These are phyloP conservation scores for Clarias fuscus DNA, from an alignment of 2,797 vertebrate species.

Conservation along the genomic window DNA sequence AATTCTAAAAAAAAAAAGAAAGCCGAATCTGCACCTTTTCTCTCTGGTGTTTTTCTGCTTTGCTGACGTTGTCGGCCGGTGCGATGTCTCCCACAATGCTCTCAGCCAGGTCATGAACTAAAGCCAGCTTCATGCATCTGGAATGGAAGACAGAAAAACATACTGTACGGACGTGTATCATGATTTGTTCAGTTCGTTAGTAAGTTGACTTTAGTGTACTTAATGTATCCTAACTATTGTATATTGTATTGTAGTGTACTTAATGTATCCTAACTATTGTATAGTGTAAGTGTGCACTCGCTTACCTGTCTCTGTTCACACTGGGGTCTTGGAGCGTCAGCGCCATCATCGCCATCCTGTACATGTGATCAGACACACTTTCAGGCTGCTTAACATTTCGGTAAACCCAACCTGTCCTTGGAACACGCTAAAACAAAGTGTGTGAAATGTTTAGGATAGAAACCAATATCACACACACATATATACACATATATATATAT, in stretches of 20 bases:
- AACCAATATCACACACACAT: neutral
- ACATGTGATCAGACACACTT: conserved; percentile 98
- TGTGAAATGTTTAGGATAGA: neutral
- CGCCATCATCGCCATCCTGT: conserved; percentile 97
- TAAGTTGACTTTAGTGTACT: neutral
- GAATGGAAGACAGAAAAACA: conserved; percentile 25
- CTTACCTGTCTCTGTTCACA: conserved; percentile 88
- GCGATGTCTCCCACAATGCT: conserved; percentile 98
- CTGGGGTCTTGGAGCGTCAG: conserved; percentile 84
- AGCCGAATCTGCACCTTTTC: conserved; percentile 78
- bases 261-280: neutral
- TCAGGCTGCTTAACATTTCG: conserved; percentile 85
- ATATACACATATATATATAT: too few relatives aligned
- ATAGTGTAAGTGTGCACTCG: neutral
- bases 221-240: neutral
- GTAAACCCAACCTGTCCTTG: conserved; percentile 95
- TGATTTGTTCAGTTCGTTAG: neutral
- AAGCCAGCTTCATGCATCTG: conserved; percentile 91
- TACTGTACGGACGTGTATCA: too few relatives aligned
- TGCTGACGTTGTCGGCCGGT: conserved; percentile 92
- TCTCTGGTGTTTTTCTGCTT: conserved; percentile 90
- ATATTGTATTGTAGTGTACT: too few relatives aligned
- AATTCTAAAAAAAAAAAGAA: neutral
- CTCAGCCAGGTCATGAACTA: conserved; percentile 98
- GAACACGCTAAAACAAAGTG: conserved; percentile 77